These are phyloP conservation scores for Syritta pipiens DNA, from an alignment of 2,888 invertebrate species.

Conservation along the genomic window DNA sequence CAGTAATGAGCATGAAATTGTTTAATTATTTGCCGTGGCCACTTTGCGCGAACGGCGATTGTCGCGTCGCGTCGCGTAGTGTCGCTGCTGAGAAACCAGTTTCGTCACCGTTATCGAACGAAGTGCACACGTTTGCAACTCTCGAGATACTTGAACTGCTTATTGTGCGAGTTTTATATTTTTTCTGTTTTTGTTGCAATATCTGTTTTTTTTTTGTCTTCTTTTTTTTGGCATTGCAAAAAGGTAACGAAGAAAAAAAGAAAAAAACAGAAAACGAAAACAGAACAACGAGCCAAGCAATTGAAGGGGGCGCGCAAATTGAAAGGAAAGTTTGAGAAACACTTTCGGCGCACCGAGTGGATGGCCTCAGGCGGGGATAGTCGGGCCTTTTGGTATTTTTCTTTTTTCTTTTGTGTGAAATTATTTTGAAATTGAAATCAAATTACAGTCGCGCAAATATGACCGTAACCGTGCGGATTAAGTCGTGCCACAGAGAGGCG, in stretches of 20 bases:
- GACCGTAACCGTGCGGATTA: constrained; percentile 37
- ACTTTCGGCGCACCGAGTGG: constrained; percentile 7
- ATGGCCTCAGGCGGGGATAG: constrained; percentile 32
- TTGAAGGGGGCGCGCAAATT: constrained; percentile 45
- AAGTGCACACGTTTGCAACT: constrained; percentile 11
- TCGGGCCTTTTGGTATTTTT: not conserved
- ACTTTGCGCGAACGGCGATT: too few relatives aligned
- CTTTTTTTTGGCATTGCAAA: constrained; percentile 30
- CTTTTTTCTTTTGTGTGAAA: constrained; percentile 15
- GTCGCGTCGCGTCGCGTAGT: too few relatives aligned
- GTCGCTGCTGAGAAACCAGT: too few relatives aligned
- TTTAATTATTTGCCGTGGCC: constrained; percentile 22
- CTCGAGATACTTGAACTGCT: constrained; percentile 40
- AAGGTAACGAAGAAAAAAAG: constrained; percentile 19
- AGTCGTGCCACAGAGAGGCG: not conserved
- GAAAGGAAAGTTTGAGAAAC: constrained; percentile 49
- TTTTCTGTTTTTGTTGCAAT: not conserved
- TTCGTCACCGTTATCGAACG: constrained; percentile 32
- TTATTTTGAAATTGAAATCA: constrained; percentile 38
- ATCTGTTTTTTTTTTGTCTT: constrained; percentile 14
- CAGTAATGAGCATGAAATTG: constrained; percentile 29
- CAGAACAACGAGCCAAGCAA: constrained; percentile 23
- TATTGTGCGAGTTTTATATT: constrained; percentile 10
- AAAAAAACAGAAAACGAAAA: constrained; percentile 24
- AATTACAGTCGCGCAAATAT: constrained; percentile 12